Evolutionary conservation across 2,888 invertebrate genomes (phyloP), one percentile per base, ranked within the genome.

Genomic region (Trachelus stipa): DNA sequence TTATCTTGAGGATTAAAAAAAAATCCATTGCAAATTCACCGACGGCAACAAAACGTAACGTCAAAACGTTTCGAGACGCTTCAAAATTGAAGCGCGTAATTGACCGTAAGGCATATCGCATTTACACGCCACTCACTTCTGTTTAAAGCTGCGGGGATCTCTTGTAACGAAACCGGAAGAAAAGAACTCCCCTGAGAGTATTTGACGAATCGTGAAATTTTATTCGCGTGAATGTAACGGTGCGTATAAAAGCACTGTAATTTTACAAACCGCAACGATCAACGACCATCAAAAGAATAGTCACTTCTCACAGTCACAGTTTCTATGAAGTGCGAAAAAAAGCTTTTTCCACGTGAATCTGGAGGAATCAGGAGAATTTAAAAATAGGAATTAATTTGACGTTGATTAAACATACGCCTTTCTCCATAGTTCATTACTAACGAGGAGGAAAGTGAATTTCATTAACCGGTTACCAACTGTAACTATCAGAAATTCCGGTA

Each of bases 371-470:
- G 15, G 6, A 15, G 15, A 40, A 40, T 6, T 23, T 40, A 6
- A 40, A 40, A 6, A 23, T 6, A 23, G 9, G 56, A 56, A 56
- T 56, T 56, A 23, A 23, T 56, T 23, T 56, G 56, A 56, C 23
- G 23, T 56, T 56, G 9, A 56, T 56, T 56, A 9, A 56, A 23
- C 9, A 15, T 15, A 56, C 23, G 23, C 9, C 23, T 56, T 56
- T 56, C 56, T 15, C 9, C 56, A 23, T 56, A 15, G 56, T 56
- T 73, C 73, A 76, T 6, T 34, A 73, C 37, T 73, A 3, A 23
- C 23, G 34, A 33, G 77, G 12, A 77, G 73, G 77, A 77, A 74
- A 68, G 77, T 37, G 74, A 77, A 77, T 77, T 68, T 34, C 68
- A 34, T 12, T 68, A 77, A 74, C 74, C 74, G 77, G 69, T 35